These are phyloP conservation scores for Epicauta chinensis DNA, from an alignment of 1,140 invertebrate species.

Conservation along the genomic window DNA sequence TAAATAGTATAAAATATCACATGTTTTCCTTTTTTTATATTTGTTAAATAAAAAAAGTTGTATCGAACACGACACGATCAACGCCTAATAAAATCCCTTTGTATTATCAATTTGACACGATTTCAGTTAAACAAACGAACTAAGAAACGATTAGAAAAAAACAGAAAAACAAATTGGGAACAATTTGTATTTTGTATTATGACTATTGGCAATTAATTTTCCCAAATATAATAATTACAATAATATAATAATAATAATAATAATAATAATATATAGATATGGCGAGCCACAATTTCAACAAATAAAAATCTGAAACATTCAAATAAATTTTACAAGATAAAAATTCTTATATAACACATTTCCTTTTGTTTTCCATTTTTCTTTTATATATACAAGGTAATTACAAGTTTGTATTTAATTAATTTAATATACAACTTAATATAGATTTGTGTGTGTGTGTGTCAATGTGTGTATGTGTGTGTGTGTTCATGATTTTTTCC, in stretches of 20 bases:
- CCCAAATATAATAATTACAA: too few relatives aligned
- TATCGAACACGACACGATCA: slow-evolving; percentile 39
- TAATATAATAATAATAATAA: too few relatives aligned
- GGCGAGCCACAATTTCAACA: slow-evolving; percentile 15
- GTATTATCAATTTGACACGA: background rate
- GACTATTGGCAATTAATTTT: too few relatives aligned
- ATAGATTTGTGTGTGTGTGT: slow-evolving; percentile 12
- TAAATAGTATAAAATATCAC: slow-evolving; percentile 45
- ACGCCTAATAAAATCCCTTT: slow-evolving; percentile 15
- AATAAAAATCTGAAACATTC: slow-evolving; percentile 14
- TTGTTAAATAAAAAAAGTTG: slow-evolving; percentile 38
- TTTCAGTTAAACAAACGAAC: too few relatives aligned
- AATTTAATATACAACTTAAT: slow-evolving; percentile 32
- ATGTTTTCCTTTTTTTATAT: slow-evolving; percentile 38
- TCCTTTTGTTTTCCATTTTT: too few relatives aligned
- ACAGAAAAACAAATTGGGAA: too few relatives aligned
- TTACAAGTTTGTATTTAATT: slow-evolving; percentile 25
- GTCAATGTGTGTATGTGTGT: too few relatives aligned
- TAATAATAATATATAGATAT: slow-evolving; percentile 1
- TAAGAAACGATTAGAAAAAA: too few relatives aligned
- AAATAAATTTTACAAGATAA: slow-evolving; percentile 26
- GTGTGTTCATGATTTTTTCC: slow-evolving; percentile 1
- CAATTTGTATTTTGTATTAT: too few relatives aligned
- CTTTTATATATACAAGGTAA: slow-evolving; percentile 34
- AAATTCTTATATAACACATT: slow-evolving; percentile 32